Evolutionary conservation across 2,113 vertebrate genomes (phyloP), one percentile per base, ranked within the genome.

Genomic region (Austrofundulus limnaeus): DNA sequence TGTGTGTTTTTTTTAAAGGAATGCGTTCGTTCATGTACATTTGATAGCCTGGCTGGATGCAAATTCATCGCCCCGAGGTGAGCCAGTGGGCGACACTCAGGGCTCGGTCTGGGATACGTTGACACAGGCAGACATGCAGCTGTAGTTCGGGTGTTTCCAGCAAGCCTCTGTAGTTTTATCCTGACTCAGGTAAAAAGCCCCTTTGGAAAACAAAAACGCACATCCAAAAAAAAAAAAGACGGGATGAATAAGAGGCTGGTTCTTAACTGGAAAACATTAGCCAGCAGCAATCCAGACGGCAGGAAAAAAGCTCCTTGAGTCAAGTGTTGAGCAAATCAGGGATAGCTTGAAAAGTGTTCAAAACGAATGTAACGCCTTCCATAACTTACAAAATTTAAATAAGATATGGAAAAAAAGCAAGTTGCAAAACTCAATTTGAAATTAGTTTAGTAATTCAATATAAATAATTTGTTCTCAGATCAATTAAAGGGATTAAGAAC

Each of bases 131-230:
- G 72, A 66, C 75, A 61, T 23, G 52, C 19, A 43, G 57, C 79
- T 58, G 64, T 46, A 71, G 60, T 69, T 74, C 16, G 45, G 74
- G 25, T 60, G 68, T 79, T 84, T 61, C 65, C 11, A 38, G 10
- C 24, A 19, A 52, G 16, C 58, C 47, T 21, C 31, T 20, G 10
- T 60, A 65, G 45, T 58, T 48, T 66, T 42, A 19, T 61, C 70
- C 69, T 91, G 87, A 90, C 73, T 89, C 82, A 82, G 80, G 78
- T 87, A 69, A 87, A 90, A 87, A 67, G 69, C 75, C 78, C 88
- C 70, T 48, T 61, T 16, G 8, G 21, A 38, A n/a, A 0, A 28
- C 0, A 49, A 64, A 34, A 34, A 10, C 28, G 28, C 28, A 34
- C 31, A 34, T 34, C 1, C 31, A 34, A 10, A 45, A 58, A 52